Evolutionary conservation across 1,140 invertebrate species (phyloP), one percentile per base, ranked within the genome.

Genomic region (Pinna nobilis): DNA sequence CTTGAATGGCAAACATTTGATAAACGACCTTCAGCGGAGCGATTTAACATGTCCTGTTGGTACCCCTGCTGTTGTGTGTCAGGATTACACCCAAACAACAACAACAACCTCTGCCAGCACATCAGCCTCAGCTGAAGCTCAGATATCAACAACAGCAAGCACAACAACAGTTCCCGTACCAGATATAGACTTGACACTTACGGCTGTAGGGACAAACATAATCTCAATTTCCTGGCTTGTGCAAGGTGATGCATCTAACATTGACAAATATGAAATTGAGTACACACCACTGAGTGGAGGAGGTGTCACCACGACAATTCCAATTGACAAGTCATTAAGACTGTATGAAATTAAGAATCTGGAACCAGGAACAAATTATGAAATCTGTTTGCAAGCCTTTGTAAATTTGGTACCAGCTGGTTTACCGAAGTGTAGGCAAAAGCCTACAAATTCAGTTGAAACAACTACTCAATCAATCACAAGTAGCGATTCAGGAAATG

Each of bases 31-130:
- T n/a, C 18, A 20, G 6, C 30, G 2, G 18, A 35, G 30, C 13
- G n/a, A 50, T n/a, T 23, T 5, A 53, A 50, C 59, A 6, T 70
- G 67, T 64, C 23, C n/a, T 11, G 30, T 39, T 44, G 72, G 63
- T 69, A 13, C 18, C 44, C 13, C 35, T 35, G 33, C 37, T 28
- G 57, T 33, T 33, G 6, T 35, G n/a, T 79, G 77, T 67, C 74
- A 70, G 49, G 68, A 71, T 6, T 63, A 71, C 28, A 74, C 65
- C 28, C 2, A 49, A 39, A 57, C 71, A 55, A 74, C 71, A 23
- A 66, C 70, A 35, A 70, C 80, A 32, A 76, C 73, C 37, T 51
- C 78, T 9, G 70, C 57, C n/a, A 73, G 9, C 9, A 9, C 47
- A 51, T 15, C 65, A 23, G n/a, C n/a, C n/a, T n/a, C n/a, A n/a